Conservation (phyloP, 1,140 invertebrate genomes). For the Melanaphis sacchari region DNA sequence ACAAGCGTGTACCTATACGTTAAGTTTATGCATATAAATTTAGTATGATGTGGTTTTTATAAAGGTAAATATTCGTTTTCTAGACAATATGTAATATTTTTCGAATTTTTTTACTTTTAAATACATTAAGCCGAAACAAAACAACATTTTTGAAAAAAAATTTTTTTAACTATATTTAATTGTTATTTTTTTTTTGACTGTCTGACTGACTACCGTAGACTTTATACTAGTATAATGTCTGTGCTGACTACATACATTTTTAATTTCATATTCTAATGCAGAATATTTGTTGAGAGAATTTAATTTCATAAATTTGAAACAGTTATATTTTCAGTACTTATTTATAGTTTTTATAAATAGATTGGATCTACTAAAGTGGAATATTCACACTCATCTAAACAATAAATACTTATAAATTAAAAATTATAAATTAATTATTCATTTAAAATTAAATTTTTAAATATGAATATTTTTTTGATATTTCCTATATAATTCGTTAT, state of each 20-base stretch:
- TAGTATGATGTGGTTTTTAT: background rate
- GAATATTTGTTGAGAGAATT: background rate
- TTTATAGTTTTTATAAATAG: background rate
- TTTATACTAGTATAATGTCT: too few species aligned
- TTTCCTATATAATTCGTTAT: too few species aligned
- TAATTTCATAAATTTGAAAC: too few species aligned
- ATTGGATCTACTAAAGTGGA: background rate
- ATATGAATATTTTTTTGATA: background rate
- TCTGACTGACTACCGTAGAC: too few species aligned
- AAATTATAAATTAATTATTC: background rate
- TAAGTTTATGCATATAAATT: background rate
- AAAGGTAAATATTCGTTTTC: too few species aligned
- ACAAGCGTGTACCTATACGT: background rate
- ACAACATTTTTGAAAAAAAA: too few species aligned
- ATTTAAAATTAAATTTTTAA: too few species aligned
- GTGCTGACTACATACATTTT: background rate
- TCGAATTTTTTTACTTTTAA: background rate
- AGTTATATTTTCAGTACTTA: background rate
- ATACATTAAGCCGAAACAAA: too few species aligned
- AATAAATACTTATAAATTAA: background rate
- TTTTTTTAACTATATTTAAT: too few species aligned
- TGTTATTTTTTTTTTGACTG: too few species aligned
- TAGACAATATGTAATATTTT: background rate
- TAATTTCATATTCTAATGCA: background rate
- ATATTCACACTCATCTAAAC: background rate